Base-by-base conservation (phyloP, 2,113 vertebrate species). In the Isichthys henryi region DNA sequence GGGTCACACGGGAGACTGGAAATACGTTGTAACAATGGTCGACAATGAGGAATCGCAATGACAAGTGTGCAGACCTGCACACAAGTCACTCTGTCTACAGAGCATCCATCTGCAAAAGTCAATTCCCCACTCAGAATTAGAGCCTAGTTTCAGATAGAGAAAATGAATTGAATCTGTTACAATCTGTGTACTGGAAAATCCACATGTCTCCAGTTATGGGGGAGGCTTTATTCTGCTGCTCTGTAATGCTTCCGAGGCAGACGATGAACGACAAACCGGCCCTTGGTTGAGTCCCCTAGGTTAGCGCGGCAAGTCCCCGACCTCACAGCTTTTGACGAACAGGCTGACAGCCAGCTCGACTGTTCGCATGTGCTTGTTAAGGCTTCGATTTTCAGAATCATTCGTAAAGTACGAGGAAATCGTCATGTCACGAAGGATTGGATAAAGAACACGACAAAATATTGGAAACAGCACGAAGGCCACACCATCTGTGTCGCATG, bases 361-460 rank as follows among this genome's bases (percentile, higher is more conserved):
- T 0, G 43, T 82, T 48, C 39, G 31, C 23, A 83, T 89, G 88
- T 43, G 45, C 23, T 49, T 23, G 27, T 80, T 23, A 45, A 56
- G 82, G 56, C 19, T 89, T 27, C 11, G 45, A 88, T 88, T 52
- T 21, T 39, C 77, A 89, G 88, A 88, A 56, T 53, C 56, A 21
- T 87, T 84, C 83, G n/a, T 39, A 89, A 89, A 88, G 84, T 87
- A 89, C 89, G 87, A 83, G 66, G 88, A 88, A 89, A 89, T 80
- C 87, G 43, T 86, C 82, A 56, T 84, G 39, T 90, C 23, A 31
- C 45, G 85, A 89, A n/a, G 35, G 35, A 80, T 13, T 8, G 35
- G 56, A n/a, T 62, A 62, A n/a, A 80, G 74, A 80, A 80, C 31
- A 43, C 6, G 74, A 43, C 35, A 80, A 80, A 17, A 19, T 80